phyloP scores from a whole-genome alignment of 2,797 vertebrate genomes.

The Rhinella marina region DNA sequence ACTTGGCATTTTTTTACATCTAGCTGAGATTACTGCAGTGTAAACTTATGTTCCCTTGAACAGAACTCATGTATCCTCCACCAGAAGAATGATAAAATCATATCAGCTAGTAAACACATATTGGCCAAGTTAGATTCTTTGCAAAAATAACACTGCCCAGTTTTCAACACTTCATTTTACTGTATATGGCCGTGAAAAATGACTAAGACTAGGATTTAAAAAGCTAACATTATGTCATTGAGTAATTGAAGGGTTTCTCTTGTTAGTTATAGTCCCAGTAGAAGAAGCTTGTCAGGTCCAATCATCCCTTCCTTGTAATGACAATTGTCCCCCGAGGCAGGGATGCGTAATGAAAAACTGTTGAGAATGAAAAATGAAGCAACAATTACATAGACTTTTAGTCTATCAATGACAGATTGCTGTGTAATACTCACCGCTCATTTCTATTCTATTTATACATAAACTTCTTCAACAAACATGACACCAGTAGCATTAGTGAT shows the following conservation, averaged over 20 bases:
- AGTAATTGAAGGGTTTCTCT: constrained; percentile 60
- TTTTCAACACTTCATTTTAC: constrained; percentile 50
- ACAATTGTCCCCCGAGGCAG: constrained; percentile 57
- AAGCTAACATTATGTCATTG: constrained; percentile 61
- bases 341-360: constrained; percentile 54
- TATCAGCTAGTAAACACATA: constrained; percentile 18
- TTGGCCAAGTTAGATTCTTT: constrained; percentile 31
- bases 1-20: constrained; percentile 34
- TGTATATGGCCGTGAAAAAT: constrained; percentile 28
- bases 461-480: constrained; percentile 18
- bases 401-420: constrained; percentile 55
- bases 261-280: constrained; percentile 53
- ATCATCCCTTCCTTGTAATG: constrained; percentile 59
- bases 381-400: constrained; percentile 55
- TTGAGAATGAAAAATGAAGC: constrained; percentile 57
- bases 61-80: constrained; percentile 1
- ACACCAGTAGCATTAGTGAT: neutral
- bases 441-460: constrained; percentile 13
- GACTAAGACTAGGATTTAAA: constrained; percentile 47
- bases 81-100: constrained; percentile 28
- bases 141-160: constrained; percentile 31
- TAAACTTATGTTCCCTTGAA: constrained; percentile 28
- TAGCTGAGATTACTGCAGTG: constrained; percentile 44
- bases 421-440: constrained; percentile 19
- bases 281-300: constrained; percentile 58